A percentile compares a stretch with the other conserved stretches of the same genome.
Evolutionary conservation across 2,797 vertebrate species (phyloP).

Genomic region (Myotis myotis): DNA sequence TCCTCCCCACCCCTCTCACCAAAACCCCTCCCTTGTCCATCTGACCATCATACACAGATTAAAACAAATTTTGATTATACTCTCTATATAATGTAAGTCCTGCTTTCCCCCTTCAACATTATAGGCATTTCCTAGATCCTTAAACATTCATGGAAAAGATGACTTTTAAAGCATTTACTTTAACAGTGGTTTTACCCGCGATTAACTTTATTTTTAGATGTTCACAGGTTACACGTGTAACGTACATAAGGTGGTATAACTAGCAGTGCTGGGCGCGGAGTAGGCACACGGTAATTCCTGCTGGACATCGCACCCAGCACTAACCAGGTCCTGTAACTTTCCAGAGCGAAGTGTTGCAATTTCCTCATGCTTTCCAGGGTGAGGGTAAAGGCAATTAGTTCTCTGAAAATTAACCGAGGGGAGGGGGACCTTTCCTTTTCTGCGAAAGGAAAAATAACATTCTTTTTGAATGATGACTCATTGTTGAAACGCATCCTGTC

Average conservation of each 20-base stretch:
- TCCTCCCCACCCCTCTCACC: background rate
- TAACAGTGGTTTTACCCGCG: background rate
- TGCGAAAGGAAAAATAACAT: constrained; percentile 55
- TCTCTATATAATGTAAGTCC: background rate
- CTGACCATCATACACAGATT: background rate
- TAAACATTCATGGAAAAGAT: background rate
- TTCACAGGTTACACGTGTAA: background rate
- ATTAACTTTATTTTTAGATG: background rate
- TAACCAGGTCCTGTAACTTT: constrained; percentile 30
- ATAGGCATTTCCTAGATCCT: background rate
- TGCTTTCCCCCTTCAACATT: background rate
- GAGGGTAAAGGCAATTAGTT: background rate
- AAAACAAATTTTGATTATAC: background rate
- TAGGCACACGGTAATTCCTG: background rate
- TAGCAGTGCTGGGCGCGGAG: background rate
- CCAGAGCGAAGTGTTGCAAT: constrained; percentile 28
- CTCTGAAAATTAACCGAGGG: constrained; percentile 6
- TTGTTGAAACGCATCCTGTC: constrained; percentile 60
- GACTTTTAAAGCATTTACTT: background rate
- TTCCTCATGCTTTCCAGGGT: constrained; percentile 32
- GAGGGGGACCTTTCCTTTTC: background rate
- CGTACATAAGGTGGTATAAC: rapidly evolving
- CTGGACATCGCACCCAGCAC: background rate
- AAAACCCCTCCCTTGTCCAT: rapidly evolving
- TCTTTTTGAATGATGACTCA: constrained; percentile 63